A percentile compares a stretch with the other conserved stretches of the same genome.
Conservation (phyloP, 30 jellyfish, hydroid and myxozoan species). For the Pelagia noctiluca region DNA sequence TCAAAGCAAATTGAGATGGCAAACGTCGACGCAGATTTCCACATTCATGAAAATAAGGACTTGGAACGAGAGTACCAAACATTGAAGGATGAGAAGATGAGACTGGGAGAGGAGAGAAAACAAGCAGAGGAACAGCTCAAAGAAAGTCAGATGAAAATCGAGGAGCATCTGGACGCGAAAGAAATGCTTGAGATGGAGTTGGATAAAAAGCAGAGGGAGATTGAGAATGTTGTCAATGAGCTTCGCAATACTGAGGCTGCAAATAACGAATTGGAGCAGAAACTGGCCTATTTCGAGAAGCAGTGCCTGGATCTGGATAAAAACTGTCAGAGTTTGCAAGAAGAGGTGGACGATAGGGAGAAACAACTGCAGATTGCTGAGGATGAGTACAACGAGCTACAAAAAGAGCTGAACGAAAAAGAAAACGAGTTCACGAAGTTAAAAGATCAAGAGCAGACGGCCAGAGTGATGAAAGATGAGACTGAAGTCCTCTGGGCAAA, state of each 20-base stretch:
- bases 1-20: constrained; percentile 10
- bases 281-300: constrained; percentile 13
- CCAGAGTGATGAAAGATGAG: constrained; percentile 49
- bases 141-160: background rate
- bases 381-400: constrained; percentile 62
- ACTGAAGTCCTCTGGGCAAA: constrained; percentile 69
- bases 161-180: background rate
- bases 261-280: background rate
- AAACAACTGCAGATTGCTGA: constrained; percentile 60
- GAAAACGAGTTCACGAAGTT: constrained; percentile 66
- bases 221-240: constrained; percentile 9
- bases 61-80: constrained; percentile 10
- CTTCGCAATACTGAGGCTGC: background rate
- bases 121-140: constrained; percentile 1
- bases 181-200: constrained; percentile 20
- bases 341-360: constrained; percentile 41
- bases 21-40: constrained; percentile 16
- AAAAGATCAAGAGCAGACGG: constrained; percentile 66
- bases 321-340: constrained; percentile 38
- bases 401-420: constrained; percentile 58
- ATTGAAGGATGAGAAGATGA: constrained; percentile 36
- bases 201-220: constrained; percentile 21
- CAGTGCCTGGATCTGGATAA: constrained; percentile 47
- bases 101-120: constrained; percentile 27
- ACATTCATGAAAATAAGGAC: background rate